Percentiles rank a stretch among this genome's conserved stretches.
Conservation (phyloP, 2,888 invertebrate genomes). For the Malthinus seriepunctatus region DNA sequence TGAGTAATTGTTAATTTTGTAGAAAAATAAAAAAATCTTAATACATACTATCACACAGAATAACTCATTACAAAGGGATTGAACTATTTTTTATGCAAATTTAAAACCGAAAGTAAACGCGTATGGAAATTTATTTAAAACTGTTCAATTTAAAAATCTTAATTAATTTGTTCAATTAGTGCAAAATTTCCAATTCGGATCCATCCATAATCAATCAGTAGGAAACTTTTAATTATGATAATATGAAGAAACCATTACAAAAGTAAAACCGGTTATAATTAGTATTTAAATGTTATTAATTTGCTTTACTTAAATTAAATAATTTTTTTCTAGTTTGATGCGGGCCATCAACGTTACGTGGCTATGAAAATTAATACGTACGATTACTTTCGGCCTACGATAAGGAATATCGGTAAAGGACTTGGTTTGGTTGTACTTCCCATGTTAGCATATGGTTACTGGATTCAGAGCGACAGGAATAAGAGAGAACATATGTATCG, state of each 20-base stretch:
- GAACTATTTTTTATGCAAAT: too few species aligned
- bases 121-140: too few species aligned
- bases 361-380: slow-evolving; percentile 69
- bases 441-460: slow-evolving; percentile 59
- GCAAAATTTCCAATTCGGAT: neutral
- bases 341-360: slow-evolving; percentile 73
- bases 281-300: neutral
- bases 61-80: too few species aligned
- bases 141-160: neutral
- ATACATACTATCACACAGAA: too few species aligned
- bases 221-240: neutral
- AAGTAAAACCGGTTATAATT: neutral
- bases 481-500: slow-evolving; percentile 63
- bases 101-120: too few species aligned
- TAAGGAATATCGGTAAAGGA: slow-evolving; percentile 47
- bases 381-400: slow-evolving; percentile 70
- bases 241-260: neutral
- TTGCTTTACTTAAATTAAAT: slow-evolving; percentile 31
- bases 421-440: slow-evolving; percentile 60
- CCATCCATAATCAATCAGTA: neutral
- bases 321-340: slow-evolving; percentile 72
- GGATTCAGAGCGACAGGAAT: slow-evolving; percentile 59
- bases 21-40: too few species aligned
- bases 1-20: too few species aligned
- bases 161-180: neutral